phyloP scores from a whole-genome alignment of 2,797 vertebrate species.

The Coregonus sp. region DNA sequence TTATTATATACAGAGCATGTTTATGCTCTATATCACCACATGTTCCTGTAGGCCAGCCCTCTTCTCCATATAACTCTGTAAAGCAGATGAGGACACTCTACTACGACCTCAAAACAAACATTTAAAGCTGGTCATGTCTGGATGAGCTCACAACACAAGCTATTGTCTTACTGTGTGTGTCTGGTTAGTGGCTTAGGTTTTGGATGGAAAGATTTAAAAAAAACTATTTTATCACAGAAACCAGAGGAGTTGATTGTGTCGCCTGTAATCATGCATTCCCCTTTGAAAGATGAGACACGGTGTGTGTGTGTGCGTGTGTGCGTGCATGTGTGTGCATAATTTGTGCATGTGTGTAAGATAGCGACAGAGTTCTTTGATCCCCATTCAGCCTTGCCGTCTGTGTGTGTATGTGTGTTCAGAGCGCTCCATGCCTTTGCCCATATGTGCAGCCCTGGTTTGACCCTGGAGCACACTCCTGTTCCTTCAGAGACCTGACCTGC shows the following conservation, averaged over 20 bases:
- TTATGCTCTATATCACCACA: conserved; percentile 40
- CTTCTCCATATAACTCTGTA: conserved; percentile 28
- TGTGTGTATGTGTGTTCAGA: conserved; percentile 51
- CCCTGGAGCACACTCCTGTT: conserved; percentile 87
- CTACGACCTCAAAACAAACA: conserved; percentile 18
- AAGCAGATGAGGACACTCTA: conserved; percentile 8
- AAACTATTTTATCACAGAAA: conserved; percentile 5
- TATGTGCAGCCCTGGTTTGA: conserved; percentile 91
- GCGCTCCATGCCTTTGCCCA: conserved; percentile 81
- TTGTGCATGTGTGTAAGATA: not conserved
- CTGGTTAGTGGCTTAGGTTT: conserved; percentile 2
- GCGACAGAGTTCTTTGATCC: not conserved
- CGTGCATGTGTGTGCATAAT: conserved; percentile 32
- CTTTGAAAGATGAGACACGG: conserved; percentile 55
- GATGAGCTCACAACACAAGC: not conserved
- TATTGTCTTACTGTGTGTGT: conserved; percentile 22
- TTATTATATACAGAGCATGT: conserved; percentile 29
- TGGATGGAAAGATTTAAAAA: conserved; percentile 43
- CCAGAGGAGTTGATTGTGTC: conserved; percentile 26
- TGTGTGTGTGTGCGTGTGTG: not conserved
- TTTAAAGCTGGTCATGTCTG: not conserved
- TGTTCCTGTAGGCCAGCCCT: conserved; percentile 36
- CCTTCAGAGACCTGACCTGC: conserved; percentile 90
- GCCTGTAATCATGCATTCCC: conserved; percentile 41
- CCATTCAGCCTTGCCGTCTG: conserved; percentile 29